phyloP scores from a whole-genome alignment of 1,140 invertebrate species.

The Potamilus streckersoni region DNA sequence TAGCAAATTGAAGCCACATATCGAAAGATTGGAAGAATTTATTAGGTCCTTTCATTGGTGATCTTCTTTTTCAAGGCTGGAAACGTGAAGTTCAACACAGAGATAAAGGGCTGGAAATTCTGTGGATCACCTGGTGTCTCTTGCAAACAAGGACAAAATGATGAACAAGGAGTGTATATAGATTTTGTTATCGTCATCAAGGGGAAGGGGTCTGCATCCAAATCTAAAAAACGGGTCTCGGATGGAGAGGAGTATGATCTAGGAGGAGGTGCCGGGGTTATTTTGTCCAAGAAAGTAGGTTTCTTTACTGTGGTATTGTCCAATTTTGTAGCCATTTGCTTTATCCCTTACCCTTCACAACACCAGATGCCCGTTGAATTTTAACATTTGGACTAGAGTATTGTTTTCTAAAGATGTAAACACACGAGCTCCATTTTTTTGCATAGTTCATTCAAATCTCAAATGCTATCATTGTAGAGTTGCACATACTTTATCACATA shows the following conservation, averaged over 20 bases:
- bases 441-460: no score
- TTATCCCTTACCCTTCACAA: no score
- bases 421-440: no score
- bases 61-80: not conserved
- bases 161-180: constrained; percentile 1
- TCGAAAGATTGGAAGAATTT: no score
- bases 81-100: constrained; percentile 23
- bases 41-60: no score
- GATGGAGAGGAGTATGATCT: constrained; percentile 3
- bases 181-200: constrained; percentile 21
- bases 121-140: constrained; percentile 1
- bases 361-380: no score
- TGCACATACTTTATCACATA: no score
- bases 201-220: not conserved
- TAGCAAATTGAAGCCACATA: no score
- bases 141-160: not conserved
- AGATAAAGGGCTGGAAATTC: constrained; percentile 25
- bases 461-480: no score
- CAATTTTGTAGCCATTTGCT: no score
- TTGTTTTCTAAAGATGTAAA: no score
- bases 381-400: no score
- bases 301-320: not conserved
- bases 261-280: constrained; percentile 8
- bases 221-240: not conserved
- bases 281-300: constrained; percentile 18